A percentile compares a stretch with the other conserved stretches of the same genome.
These are phyloP conservation scores for Esox masquinongy DNA, from an alignment of 2,797 vertebrate species.

Conservation along the genomic window DNA sequence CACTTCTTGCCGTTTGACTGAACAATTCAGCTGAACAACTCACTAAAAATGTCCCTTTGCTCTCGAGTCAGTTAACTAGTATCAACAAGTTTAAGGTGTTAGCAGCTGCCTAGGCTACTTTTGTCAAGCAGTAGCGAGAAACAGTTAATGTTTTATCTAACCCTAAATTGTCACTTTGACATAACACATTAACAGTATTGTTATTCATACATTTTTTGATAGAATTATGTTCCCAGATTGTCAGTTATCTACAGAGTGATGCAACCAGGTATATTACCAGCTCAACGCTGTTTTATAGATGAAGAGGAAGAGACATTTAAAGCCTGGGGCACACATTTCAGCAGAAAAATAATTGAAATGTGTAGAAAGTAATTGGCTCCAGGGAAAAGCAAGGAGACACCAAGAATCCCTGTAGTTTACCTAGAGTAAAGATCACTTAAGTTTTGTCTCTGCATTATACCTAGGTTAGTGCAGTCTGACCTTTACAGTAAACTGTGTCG, in stretches of 20 bases:
- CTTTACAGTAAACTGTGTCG: too few species aligned
- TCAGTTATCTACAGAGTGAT: constrained; percentile 37
- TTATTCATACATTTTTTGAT: constrained; percentile 46
- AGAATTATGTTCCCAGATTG: constrained; percentile 29
- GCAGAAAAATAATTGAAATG: constrained; percentile 66
- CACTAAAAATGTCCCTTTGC: too few species aligned
- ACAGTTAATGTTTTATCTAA: too few species aligned
- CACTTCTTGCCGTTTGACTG: too few species aligned
- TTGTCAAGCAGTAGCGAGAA: too few species aligned
- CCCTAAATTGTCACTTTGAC: constrained; percentile 68
- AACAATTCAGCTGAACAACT: too few species aligned
- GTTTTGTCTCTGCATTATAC: neutral
- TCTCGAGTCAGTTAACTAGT: too few species aligned
- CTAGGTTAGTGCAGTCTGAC: constrained; percentile 8
- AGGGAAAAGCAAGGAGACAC: constrained; percentile 32
- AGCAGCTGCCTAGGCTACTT: too few species aligned
- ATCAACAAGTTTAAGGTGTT: too few species aligned
- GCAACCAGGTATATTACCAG: constrained; percentile 59
- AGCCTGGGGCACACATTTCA: constrained; percentile 56
- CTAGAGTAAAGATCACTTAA: neutral
- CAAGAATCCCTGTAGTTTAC: constrained; percentile 17
- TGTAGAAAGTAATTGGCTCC: constrained; percentile 68
- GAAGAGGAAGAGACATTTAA: constrained; percentile 52
- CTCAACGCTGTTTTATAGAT: constrained; percentile 53
- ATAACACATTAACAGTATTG: constrained; percentile 56